These are phyloP conservation scores for Drepanosiphum platanoidis DNA, from an alignment of 2,888 invertebrate genomes.

Conservation along the genomic window DNA sequence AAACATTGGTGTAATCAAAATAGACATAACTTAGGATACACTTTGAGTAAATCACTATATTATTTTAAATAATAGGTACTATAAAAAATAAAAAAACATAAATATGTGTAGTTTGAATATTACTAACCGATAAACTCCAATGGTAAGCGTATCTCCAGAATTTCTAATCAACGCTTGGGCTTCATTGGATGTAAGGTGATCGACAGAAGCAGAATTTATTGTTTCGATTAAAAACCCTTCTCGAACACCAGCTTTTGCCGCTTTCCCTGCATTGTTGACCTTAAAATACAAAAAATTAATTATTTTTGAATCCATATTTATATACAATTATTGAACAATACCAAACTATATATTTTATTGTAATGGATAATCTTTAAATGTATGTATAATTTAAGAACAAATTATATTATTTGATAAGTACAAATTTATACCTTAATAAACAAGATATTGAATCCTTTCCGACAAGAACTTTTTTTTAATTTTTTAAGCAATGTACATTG, in stretches of 20 bases:
- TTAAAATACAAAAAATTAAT: background rate
- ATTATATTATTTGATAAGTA: background rate
- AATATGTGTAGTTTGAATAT: background rate
- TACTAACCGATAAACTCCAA: slow-evolving; percentile 45
- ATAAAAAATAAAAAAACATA: too few species aligned
- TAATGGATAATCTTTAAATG: background rate
- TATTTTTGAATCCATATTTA: background rate
- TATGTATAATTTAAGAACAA: slow-evolving; percentile 21
- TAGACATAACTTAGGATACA: too few species aligned
- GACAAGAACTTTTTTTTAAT: too few species aligned
- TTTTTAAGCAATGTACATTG: too few species aligned
- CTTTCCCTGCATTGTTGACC: slow-evolving; percentile 56
- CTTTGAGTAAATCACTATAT: too few species aligned
- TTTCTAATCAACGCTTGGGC: slow-evolving; percentile 51
- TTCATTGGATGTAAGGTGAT: slow-evolving; percentile 56
- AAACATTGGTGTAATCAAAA: too few species aligned
- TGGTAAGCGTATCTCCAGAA: slow-evolving; percentile 38
- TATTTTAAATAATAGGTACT: too few species aligned
- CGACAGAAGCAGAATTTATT: slow-evolving; percentile 45
- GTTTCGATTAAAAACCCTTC: slow-evolving; percentile 48
- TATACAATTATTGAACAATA: background rate
- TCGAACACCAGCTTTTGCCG: slow-evolving; percentile 44
- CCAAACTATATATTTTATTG: background rate
- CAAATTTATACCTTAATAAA: too few species aligned
- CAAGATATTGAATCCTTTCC: too few species aligned